Evolutionary conservation across 2,113 vertebrate species (phyloP).

Genomic region (Chaetops frenatus): DNA sequence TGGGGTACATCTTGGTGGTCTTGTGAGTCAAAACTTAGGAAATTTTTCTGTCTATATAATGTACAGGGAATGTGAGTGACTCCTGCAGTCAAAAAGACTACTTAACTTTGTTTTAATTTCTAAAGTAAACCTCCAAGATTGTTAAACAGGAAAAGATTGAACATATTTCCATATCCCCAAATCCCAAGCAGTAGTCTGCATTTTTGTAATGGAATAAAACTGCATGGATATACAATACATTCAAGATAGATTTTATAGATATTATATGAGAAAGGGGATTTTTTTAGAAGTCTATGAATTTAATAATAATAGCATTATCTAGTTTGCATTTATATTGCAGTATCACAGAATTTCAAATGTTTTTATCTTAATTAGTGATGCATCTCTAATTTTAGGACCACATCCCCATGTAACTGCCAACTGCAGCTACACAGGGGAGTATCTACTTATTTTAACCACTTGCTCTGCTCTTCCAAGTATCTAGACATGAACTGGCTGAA

Average conservation of each 20-base stretch:
- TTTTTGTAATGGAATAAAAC: background rate
- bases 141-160: background rate
- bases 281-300: background rate
- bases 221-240: background rate
- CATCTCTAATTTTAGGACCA: background rate
- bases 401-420: background rate
- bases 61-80: background rate
- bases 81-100: background rate
- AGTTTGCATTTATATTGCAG: background rate
- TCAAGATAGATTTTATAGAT: background rate
- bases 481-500: background rate
- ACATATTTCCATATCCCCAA: background rate
- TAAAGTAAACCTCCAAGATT: background rate
- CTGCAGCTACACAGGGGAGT: background rate
- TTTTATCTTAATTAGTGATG: background rate
- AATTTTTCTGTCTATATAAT: background rate
- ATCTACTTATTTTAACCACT: background rate
- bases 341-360: background rate
- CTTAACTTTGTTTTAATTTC: background rate
- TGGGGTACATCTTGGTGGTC: background rate
- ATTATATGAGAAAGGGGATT: background rate
- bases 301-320: background rate
- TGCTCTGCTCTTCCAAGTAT: background rate
- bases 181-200: background rate
- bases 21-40: background rate